Percentiles rank a stretch among this genome's conserved stretches.
phyloP scores from a whole-genome alignment of 1,140 invertebrate genomes.

The Frieseomelitta varia region DNA sequence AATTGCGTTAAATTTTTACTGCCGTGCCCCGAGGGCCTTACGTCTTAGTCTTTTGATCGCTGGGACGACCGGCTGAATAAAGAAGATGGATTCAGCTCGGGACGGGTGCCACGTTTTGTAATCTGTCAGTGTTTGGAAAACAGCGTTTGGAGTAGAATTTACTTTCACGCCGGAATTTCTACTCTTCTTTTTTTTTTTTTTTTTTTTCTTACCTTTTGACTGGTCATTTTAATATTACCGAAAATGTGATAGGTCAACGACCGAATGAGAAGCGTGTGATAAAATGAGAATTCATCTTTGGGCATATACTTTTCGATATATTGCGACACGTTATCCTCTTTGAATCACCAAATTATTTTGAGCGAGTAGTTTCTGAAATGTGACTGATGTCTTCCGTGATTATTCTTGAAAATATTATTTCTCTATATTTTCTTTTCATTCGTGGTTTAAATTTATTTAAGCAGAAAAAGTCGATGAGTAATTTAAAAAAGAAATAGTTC shows the following conservation, averaged over 20 bases:
- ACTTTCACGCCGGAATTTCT: neutral
- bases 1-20: conserved; percentile 81
- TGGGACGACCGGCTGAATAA: neutral
- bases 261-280: no score
- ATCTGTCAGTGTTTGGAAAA: neutral
- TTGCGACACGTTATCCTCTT: no score
- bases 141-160: neutral
- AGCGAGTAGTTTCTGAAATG: no score
- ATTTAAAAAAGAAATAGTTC: no score
- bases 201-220: no score
- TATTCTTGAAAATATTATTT: neutral
- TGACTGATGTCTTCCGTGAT: no score
- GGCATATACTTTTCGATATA: no score
- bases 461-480: no score
- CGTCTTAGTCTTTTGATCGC: conserved; percentile 62
- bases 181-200: neutral
- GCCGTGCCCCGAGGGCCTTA: conserved; percentile 50
- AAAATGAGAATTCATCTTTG: no score
- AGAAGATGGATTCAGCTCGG: conserved; percentile 6
- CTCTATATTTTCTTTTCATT: neutral
- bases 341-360: no score
- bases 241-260: no score
- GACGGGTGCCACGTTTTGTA: neutral
- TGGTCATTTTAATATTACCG: no score
- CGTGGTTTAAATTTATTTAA: neutral